Base-by-base conservation (phyloP, 2,888 invertebrate genomes). In the Helleia helle region DNA sequence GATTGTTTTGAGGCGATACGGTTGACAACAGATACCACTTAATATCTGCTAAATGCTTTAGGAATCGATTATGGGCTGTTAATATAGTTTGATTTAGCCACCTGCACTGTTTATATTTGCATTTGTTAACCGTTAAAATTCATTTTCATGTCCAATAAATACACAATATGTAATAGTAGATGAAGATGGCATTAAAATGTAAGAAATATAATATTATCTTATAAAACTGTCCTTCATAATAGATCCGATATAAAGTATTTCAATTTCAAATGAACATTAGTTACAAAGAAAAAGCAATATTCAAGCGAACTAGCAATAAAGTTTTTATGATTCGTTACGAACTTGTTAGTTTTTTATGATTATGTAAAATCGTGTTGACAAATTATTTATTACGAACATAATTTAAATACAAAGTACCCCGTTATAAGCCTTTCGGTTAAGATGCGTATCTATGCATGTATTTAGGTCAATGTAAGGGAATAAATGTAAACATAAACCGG, bases 1-100 rank as follows among this genome's bases (percentile, higher is more conserved):
- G 13, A 26, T 80, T 75, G 71, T 76, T 79, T 71, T 67, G 65
- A 44, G 36, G 36, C 39, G 53, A 50, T 52, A 52, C 38, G 39
- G 25, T 38, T 37, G 22, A 17, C 24, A 18, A 22, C 38, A 31
- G 15, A 24, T 26, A 13, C 2, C 9, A 14, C 13, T 3, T 3
- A 12, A 17, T 15, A n/a, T 17, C 9, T 30, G 18, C 34, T 4
- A 11, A 14, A 29, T 12, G 18, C 34, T 12, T 12, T 22, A 34
- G 12, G 12, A 34, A 18, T 18, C 31, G 34, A 34, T 34, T 34
- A 31, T 18, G 11, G 18, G 18, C 18, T 5, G 7, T 22, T 17
- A 11, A 18, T 31, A 17, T 7, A 22, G 17, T 3, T 18, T 11
- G 11, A 34, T 34, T 18, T 34, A 11, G 12, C 9, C 31, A 18